Evolutionary conservation across 2,888 invertebrate species (phyloP).

Genomic region (Dysmachus trigonus): DNA sequence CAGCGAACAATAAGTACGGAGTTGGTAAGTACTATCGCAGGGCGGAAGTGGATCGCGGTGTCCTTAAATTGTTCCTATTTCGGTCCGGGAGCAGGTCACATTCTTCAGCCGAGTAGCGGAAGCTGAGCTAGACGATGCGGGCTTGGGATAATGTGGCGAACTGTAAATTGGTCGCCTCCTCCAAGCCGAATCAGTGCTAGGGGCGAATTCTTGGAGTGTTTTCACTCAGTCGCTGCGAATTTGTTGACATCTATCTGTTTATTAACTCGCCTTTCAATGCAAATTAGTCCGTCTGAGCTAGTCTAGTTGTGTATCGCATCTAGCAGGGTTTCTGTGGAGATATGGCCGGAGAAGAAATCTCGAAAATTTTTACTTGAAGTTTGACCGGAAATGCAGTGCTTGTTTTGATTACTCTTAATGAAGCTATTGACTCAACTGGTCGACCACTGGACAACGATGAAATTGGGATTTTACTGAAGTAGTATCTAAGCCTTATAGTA

Average conservation of each 20-base stretch:
- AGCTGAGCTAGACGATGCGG: background rate
- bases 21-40: conserved; percentile 60
- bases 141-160: background rate
- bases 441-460: background rate
- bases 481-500: background rate
- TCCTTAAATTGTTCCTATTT: background rate
- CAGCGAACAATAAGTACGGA: conserved; percentile 64
- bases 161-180: conserved; percentile 37
- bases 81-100: background rate
- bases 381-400: conserved; percentile 35
- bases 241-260: background rate
- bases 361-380: conserved; percentile 13
- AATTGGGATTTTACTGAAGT: background rate
- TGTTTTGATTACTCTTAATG: conserved; percentile 26
- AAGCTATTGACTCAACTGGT: conserved; percentile 23
- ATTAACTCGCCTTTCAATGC: background rate
- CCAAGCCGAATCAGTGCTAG: background rate
- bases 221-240: background rate
- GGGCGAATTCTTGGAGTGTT: background rate
- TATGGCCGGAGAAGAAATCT: conserved; percentile 22
- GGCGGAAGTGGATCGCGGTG: background rate
- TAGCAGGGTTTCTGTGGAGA: background rate
- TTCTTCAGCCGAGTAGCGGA: background rate
- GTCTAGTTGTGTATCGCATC: background rate
- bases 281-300: background rate